phyloP scores from a whole-genome alignment of 2,888 invertebrate species.

The Drosophila pseudotakahashii region DNA sequence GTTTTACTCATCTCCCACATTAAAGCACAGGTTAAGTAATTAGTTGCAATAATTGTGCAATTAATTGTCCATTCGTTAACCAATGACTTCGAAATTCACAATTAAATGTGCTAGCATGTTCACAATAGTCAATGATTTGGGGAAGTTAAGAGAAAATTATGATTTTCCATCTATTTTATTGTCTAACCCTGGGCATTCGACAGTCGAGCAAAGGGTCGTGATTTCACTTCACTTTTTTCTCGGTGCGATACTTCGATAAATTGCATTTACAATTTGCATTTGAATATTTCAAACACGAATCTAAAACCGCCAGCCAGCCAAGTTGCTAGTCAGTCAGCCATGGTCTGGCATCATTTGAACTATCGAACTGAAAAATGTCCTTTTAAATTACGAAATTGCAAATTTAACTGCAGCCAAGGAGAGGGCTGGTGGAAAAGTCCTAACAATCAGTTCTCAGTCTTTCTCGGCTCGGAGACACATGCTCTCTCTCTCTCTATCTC shows the following conservation, averaged over 20 bases:
- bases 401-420: conserved; percentile 67
- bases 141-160: neutral
- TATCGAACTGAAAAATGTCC: conserved; percentile 79
- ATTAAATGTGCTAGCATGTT: neutral
- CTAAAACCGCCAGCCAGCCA: conserved; percentile 41
- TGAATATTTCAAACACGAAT: conserved; percentile 51
- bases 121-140: neutral
- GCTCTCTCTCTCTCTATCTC: conserved; percentile 3
- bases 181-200: conserved; percentile 13
- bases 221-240: conserved; percentile 5
- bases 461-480: conserved; percentile 19
- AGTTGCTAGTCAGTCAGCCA: conserved; percentile 48
- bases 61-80: neutral
- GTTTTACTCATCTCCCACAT: neutral
- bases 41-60: neutral
- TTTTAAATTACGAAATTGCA: conserved; percentile 79
- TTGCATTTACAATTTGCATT: conserved; percentile 55
- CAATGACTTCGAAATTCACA: neutral
- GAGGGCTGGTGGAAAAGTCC: conserved; percentile 15
- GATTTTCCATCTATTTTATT: neutral
- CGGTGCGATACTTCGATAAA: conserved; percentile 36
- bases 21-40: neutral
- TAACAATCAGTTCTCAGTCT: conserved; percentile 46
- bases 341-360: conserved; percentile 71
- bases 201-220: conserved; percentile 14